Conservation (phyloP, 1,140 invertebrate species). For the Hirudo medicinalis region DNA sequence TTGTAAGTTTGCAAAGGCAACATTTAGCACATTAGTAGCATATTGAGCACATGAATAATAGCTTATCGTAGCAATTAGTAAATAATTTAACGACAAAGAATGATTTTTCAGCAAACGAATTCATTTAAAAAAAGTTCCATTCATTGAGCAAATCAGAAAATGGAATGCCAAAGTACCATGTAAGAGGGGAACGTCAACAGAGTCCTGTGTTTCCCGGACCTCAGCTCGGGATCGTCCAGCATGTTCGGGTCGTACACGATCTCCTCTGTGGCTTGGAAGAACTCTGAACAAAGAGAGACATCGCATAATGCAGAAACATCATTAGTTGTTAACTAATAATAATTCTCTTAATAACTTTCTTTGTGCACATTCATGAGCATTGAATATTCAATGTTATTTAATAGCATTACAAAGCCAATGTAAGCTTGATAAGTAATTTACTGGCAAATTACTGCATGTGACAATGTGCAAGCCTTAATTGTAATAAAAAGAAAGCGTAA, state of each 20-base stretch:
- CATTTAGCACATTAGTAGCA: no score
- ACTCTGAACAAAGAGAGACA: not conserved
- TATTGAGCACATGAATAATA: no score
- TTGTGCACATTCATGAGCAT: not conserved
- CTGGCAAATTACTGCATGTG: no score
- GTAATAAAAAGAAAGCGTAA: no score
- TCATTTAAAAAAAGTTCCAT: no score
- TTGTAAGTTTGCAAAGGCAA: no score
- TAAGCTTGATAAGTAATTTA: not conserved
- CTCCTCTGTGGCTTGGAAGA: slow-evolving; percentile 21
- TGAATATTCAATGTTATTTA: not conserved
- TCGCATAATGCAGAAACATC: not conserved
- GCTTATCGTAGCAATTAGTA: no score
- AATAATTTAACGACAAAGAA: no score
- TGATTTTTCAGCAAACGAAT: no score
- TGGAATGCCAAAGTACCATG: slow-evolving; percentile 48
- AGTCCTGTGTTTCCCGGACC: slow-evolving; percentile 84
- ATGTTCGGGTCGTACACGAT: slow-evolving; percentile 65
- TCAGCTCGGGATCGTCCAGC: slow-evolving; percentile 83
- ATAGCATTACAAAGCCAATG: not conserved
- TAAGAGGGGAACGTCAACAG: slow-evolving; percentile 86
- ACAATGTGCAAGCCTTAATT: no score
- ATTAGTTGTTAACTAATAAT: not conserved
- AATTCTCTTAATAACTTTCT: not conserved
- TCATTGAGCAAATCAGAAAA: not conserved